Evolutionary conservation across 2,888 invertebrate species (phyloP).

Genomic region (Hipparchia sbordonii): DNA sequence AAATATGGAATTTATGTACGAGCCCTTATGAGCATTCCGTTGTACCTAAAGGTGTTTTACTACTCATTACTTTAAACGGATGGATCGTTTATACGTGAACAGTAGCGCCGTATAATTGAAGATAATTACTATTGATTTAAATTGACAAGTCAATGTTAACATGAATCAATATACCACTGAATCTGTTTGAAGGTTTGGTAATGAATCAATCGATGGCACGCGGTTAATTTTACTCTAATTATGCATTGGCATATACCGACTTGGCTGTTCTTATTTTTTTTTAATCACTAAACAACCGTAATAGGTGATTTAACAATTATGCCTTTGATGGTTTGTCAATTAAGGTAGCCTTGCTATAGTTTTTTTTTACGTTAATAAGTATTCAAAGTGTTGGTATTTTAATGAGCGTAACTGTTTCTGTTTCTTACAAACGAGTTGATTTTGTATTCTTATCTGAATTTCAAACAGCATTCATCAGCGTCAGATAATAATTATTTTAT

Average conservation of each 20-base stretch:
- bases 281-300: conserved; percentile 6
- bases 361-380: conserved; percentile 1
- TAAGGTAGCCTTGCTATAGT: not conserved
- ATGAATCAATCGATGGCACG: conserved; percentile 32
- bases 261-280: conserved; percentile 16
- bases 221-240: conserved; percentile 25
- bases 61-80: conserved; percentile 64
- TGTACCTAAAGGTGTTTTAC: conserved; percentile 54
- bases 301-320: not conserved
- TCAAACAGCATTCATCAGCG: not conserved
- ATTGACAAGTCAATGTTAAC: conserved; percentile 37
- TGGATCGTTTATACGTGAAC: conserved; percentile 49
- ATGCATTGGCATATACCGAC: not conserved
- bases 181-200: conserved; percentile 31
- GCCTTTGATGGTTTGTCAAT: conserved; percentile 14
- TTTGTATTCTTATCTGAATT: not conserved
- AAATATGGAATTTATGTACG: not conserved
- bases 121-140: conserved; percentile 49
- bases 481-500: too few relatives aligned
- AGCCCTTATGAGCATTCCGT: conserved; percentile 27
- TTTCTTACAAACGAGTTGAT: too few relatives aligned
- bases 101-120: conserved; percentile 53
- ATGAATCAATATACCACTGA: conserved; percentile 30
- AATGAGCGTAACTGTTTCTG: not conserved
- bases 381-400: conserved; percentile 17